A percentile compares a stretch with the other conserved stretches of the same genome.
These are phyloP conservation scores for Semaprochilodus insignis DNA, from an alignment of 2,797 vertebrate species.

Conservation along the genomic window DNA sequence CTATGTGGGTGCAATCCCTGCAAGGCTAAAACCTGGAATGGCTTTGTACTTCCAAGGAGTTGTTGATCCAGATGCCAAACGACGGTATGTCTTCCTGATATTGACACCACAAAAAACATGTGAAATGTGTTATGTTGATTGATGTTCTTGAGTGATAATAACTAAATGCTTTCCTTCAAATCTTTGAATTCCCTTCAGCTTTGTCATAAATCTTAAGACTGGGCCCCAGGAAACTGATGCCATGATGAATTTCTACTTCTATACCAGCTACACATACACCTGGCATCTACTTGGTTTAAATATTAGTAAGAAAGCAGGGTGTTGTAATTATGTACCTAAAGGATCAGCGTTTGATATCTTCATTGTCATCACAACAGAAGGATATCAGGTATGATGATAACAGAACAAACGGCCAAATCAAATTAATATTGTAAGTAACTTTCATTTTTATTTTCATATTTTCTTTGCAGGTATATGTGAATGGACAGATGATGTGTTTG, in stretches of 20 bases:
- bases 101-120: background rate
- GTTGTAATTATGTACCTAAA: background rate
- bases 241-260: no score
- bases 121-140: no score
- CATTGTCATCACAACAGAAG: background rate
- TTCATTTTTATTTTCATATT: no score
- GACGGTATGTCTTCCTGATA: background rate
- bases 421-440: background rate
- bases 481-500: no score
- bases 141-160: no score
- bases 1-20: background rate
- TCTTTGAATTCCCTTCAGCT: background rate
- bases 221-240: background rate
- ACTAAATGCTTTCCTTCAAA: no score
- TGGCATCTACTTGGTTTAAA: no score
- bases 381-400: conserved; percentile 10
- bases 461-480: no score
- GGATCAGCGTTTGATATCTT: conserved; percentile 20
- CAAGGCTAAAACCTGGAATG: background rate
- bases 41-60: background rate
- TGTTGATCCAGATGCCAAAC: background rate
- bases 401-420: no score
- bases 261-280: no score
- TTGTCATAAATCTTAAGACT: background rate
- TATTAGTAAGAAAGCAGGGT: no score